Evolutionary conservation across 2,113 vertebrate species (phyloP).

Genomic region (Nansenia antarctica): DNA sequence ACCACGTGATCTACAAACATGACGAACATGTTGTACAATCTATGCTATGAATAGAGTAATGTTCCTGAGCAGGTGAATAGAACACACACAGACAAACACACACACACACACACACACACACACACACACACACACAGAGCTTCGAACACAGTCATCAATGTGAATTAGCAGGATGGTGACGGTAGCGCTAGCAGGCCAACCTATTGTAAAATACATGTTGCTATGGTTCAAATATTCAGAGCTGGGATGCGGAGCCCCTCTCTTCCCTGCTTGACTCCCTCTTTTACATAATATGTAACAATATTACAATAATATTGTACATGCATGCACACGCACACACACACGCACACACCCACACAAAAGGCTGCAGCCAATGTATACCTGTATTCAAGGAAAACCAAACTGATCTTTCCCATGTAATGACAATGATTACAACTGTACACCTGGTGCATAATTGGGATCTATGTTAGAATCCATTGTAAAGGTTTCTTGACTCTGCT

Average conservation of each 20-base stretch:
- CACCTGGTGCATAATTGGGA: too few species aligned
- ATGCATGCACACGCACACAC: background rate
- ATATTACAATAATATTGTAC: too few species aligned
- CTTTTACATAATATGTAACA: background rate
- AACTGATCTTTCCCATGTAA: too few species aligned
- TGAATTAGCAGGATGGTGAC: background rate
- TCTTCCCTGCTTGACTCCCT: background rate
- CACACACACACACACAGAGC: background rate
- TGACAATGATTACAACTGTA: too few species aligned
- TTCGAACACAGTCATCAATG: background rate
- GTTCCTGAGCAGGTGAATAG: too few species aligned
- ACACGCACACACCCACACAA: background rate
- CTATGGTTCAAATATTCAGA: constrained; percentile 35
- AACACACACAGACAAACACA: background rate
- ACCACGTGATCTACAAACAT: too few species aligned
- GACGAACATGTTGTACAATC: too few species aligned
- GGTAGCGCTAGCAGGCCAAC: background rate
- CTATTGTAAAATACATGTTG: constrained; percentile 37
- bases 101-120: background rate
- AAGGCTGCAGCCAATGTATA: constrained; percentile 1
- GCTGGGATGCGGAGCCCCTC: constrained; percentile 6
- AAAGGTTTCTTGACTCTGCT: too few species aligned
- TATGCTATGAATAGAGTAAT: too few species aligned
- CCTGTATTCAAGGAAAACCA: too few species aligned
- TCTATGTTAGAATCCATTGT: too few species aligned